These are phyloP conservation scores for Stomatorhinus walkeri DNA, from an alignment of 2,797 vertebrate species.

Conservation along the genomic window DNA sequence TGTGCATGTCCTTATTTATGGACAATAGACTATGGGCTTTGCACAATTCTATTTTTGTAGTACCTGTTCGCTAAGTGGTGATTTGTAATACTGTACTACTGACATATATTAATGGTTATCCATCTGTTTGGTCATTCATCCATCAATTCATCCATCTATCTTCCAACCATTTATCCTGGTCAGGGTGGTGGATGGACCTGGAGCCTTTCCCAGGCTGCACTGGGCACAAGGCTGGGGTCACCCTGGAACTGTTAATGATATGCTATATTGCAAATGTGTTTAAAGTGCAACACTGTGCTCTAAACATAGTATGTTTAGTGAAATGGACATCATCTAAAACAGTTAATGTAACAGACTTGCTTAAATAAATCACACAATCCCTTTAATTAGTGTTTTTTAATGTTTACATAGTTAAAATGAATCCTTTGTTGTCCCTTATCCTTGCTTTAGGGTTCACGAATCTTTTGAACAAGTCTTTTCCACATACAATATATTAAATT, in stretches of 20 bases:
- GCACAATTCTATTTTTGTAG: constrained; percentile 7
- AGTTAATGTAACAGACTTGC: neutral
- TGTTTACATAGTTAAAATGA: neutral
- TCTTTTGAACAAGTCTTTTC: neutral
- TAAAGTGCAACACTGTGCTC: neutral
- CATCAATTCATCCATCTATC: neutral
- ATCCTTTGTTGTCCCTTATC: neutral
- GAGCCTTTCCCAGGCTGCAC: neutral
- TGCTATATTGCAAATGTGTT: neutral
- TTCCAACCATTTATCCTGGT: neutral
- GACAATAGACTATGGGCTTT: constrained; percentile 18
- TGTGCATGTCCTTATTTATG: constrained; percentile 21
- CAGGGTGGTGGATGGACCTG: neutral
- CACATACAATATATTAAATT: neutral
- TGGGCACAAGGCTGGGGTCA: neutral
- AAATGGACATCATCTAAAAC: neutral
- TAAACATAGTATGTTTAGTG: neutral
- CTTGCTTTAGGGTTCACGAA: neutral
- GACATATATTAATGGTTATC: neutral
- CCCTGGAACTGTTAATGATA: neutral
- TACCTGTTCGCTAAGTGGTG: constrained; percentile 23
- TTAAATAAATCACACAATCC: neutral
- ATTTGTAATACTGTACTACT: constrained; percentile 24
- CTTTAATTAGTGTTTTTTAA: neutral
- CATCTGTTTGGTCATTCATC: neutral